Conservation (phyloP, 2,113 vertebrate genomes). For the Periophthalmus modestus region DNA sequence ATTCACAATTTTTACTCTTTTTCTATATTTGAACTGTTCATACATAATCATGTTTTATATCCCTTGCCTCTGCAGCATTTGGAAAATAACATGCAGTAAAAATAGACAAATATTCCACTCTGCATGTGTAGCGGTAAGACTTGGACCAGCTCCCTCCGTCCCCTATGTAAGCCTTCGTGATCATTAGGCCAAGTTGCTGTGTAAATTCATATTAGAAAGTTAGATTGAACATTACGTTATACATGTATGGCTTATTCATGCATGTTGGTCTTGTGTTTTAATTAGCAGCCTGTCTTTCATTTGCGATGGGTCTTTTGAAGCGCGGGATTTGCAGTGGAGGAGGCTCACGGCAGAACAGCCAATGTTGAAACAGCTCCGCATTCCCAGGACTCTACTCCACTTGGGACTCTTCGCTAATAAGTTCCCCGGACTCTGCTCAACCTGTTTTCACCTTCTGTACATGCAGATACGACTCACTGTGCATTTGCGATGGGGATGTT, state of each 20-base stretch:
- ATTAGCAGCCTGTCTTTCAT: slow-evolving; percentile 52
- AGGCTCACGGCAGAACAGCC: slow-evolving; percentile 60
- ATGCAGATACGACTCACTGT: slow-evolving; percentile 30
- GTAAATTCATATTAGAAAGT: slow-evolving; percentile 23
- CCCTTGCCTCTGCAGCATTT: slow-evolving; percentile 12
- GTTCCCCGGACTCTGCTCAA: slow-evolving; percentile 60
- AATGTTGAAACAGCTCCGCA: slow-evolving; percentile 31
- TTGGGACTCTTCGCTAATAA: slow-evolving; percentile 61
- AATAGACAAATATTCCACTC: slow-evolving; percentile 30
- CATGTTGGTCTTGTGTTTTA: slow-evolving; percentile 55
- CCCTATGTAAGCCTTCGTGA: slow-evolving; percentile 17
- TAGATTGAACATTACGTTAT: slow-evolving; percentile 23
- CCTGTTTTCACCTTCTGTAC: slow-evolving; percentile 51
- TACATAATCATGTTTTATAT: slow-evolving; percentile 46
- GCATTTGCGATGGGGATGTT: slow-evolving; percentile 35
- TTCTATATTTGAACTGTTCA: slow-evolving; percentile 12
- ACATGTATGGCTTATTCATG: slow-evolving; percentile 56
- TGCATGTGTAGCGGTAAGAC: slow-evolving; percentile 45
- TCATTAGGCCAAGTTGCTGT: slow-evolving; percentile 33
- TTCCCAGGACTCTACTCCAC: slow-evolving; percentile 55
- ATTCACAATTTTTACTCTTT: slow-evolving; percentile 13
- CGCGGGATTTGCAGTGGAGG: slow-evolving; percentile 58
- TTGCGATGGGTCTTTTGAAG: slow-evolving; percentile 54
- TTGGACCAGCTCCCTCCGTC: slow-evolving; percentile 6
- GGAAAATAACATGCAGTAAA: slow-evolving; percentile 8